phyloP scores from a whole-genome alignment of 2,797 vertebrate genomes.

The Pangasius djambal region DNA sequence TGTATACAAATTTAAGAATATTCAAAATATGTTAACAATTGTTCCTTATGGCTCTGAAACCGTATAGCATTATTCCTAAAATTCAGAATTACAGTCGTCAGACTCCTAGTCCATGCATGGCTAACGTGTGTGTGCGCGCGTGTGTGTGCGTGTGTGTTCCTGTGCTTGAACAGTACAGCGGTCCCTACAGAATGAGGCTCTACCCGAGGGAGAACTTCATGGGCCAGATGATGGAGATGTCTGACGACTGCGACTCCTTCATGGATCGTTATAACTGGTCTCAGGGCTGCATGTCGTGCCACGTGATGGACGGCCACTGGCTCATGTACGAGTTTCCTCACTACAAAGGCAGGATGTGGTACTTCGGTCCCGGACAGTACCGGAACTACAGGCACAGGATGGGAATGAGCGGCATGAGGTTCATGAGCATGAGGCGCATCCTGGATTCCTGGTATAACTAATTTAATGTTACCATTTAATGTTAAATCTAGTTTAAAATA shows the following conservation, averaged over 20 bases:
- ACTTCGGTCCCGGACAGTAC: slow-evolving; percentile 43
- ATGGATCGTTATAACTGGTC: slow-evolving; percentile 44
- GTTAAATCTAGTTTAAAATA: neutral
- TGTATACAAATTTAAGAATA: neutral
- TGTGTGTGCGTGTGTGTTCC: neutral
- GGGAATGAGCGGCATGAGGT: slow-evolving; percentile 38
- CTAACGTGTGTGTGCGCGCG: neutral
- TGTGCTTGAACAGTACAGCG: slow-evolving; percentile 23
- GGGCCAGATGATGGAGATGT: slow-evolving; percentile 48
- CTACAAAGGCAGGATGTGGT: slow-evolving; percentile 48
- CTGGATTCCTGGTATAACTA: slow-evolving; percentile 40
- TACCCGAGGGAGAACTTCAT: slow-evolving; percentile 41
- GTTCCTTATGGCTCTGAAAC: neutral
- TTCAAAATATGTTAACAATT: neutral
- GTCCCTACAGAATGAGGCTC: slow-evolving; percentile 31
- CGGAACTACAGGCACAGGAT: slow-evolving; percentile 39
- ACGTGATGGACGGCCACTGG: slow-evolving; percentile 48
- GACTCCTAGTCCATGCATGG: neutral
- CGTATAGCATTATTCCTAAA: neutral
- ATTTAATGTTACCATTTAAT: neutral
- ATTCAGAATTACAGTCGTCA: neutral
- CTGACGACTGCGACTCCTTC: slow-evolving; percentile 44
- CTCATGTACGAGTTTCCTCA: slow-evolving; percentile 49
- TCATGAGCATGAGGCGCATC: slow-evolving; percentile 48
- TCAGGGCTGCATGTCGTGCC: slow-evolving; percentile 44